Conservation (phyloP, 2,113 vertebrate species). For the Porphyrio hochstetteri region DNA sequence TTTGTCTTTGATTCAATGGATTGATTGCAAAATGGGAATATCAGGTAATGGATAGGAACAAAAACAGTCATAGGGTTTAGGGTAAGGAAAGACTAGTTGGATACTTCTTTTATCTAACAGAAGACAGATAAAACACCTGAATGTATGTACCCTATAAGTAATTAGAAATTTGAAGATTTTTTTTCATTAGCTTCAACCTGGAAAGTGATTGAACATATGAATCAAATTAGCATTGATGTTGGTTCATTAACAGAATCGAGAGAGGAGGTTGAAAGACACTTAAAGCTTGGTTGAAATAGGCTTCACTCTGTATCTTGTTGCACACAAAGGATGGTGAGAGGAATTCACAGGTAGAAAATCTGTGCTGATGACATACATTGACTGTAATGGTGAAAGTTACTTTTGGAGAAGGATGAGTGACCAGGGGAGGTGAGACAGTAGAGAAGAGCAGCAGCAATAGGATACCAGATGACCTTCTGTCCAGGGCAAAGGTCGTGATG, state of each 20-base stretch:
- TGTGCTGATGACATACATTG: not conserved
- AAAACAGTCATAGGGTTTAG: not conserved
- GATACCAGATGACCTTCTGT: not conserved
- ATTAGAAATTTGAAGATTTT: not conserved
- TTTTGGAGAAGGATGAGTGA: not conserved
- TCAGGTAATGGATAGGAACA: not conserved
- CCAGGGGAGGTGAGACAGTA: not conserved
- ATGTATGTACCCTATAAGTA: not conserved
- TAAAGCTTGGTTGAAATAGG: not conserved
- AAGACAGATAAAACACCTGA: not conserved
- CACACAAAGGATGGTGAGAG: not conserved
- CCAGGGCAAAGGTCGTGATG: not conserved
- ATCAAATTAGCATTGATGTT: not conserved
- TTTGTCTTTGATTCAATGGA: not conserved
- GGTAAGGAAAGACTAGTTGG: not conserved
- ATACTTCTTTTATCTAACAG: not conserved
- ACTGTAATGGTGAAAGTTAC: not conserved
- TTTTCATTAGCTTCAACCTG: not conserved
- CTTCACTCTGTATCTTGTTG: not conserved
- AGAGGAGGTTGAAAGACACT: not conserved
- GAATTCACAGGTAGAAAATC: not conserved
- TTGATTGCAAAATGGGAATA: not conserved
- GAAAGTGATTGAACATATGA: not conserved
- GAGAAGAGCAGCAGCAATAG: not conserved
- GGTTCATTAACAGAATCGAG: not conserved